Evolutionary conservation across 2,797 vertebrate genomes (phyloP).

Genomic region (Myripristis murdjan): DNA sequence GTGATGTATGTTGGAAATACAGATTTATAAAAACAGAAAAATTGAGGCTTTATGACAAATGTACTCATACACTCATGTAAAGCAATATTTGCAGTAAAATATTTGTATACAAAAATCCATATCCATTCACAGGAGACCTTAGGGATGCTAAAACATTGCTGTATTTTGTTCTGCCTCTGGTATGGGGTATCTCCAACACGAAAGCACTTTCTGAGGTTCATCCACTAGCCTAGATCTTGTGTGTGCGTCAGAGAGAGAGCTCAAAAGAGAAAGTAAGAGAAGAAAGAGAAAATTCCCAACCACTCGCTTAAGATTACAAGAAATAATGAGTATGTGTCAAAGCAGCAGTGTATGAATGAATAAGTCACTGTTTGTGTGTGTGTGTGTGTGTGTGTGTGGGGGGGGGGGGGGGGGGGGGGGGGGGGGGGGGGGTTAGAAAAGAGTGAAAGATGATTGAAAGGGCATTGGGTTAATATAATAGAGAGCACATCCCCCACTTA

Average conservation of each 20-base stretch:
- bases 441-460: conserved; percentile 4
- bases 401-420: neutral
- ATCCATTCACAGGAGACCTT: no score
- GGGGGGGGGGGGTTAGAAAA: neutral
- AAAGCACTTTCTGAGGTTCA: no score
- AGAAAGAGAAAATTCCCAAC: neutral
- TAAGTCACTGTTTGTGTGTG: neutral
- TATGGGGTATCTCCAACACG: no score
- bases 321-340: conserved; percentile 22
- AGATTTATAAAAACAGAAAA: no score
- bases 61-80: no score
- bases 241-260: neutral
- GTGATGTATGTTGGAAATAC: no score
- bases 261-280: neutral
- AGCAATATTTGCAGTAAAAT: no score
- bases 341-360: conserved; percentile 29
- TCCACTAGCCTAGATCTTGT: neutral
- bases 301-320: conserved; percentile 28
- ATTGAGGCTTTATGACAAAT: no score
- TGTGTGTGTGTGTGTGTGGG: conserved; percentile 5
- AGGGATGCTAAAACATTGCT: no score
- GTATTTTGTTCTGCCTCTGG: no score
- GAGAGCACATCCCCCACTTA: conserved; percentile 17
- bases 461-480: conserved; percentile 20
- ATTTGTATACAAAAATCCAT: no score